Evolutionary conservation across 2,797 vertebrate genomes (phyloP), one percentile per base, ranked within the genome.

Genomic region (Microchirus variegatus): DNA sequence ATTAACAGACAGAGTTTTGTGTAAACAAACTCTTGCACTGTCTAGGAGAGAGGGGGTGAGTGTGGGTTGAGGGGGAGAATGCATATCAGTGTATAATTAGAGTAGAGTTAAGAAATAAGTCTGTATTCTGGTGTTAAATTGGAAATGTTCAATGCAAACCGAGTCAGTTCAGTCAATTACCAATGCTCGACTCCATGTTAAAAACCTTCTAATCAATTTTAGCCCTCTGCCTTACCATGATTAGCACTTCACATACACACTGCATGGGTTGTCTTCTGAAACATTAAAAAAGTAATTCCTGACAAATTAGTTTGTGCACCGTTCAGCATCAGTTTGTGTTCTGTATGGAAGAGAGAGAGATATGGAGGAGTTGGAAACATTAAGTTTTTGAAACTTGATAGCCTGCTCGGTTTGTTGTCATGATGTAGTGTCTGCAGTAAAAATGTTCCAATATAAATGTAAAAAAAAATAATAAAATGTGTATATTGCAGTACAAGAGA

Each of bases 51-150:
- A 68, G 79, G 59, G 71, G 71, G 53, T 64, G 59, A 70, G 71
- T 18, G 46, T 57, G 13, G 46, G 54, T 9, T 10, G 60, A 62
- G 53, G 73, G 72, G 72, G 71, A 80, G 83, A 85, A 87, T 92
- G 89, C 90, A 91, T 91, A 92, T 90, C 87, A 90, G 90, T 91
- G 89, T 89, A 92, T 92, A 93, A 94, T 92, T 93, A 91, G 89
- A 90, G 84, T 78, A 83, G 87, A 90, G 87, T 87, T 90, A 86
- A 89, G 78, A 81, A 88, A 83, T 87, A 88, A 86, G 86, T 92
- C 92, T 90, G 82, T 87, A 90, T 90, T 87, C 81, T 73, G 57
- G 74, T 84, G 89, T 87, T 87, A 92, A 93, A 92, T 88, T 90
- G 86, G 83, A 92, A 89, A 91, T 92, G 87, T 85, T 88, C 87